These are phyloP conservation scores for Drosophila niveifrons DNA, from an alignment of 2,888 invertebrate genomes.

Conservation along the genomic window DNA sequence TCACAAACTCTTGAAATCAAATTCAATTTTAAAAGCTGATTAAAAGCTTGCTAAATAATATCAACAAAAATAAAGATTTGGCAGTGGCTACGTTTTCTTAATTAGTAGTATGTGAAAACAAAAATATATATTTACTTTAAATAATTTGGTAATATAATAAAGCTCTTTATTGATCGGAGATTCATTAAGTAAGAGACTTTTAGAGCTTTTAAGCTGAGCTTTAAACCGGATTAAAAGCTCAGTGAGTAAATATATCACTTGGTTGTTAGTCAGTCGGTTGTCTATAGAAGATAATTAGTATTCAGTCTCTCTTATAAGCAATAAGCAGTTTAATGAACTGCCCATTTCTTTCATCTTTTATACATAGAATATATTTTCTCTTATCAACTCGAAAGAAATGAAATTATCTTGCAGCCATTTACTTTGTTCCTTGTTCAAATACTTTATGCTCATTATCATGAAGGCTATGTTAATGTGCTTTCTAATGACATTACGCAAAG, in stretches of 20 bases:
- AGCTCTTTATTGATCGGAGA: no score
- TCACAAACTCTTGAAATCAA: background rate
- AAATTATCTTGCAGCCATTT: background rate
- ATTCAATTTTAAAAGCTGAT: background rate
- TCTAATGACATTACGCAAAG: slow-evolving; percentile 30
- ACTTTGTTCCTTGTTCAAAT: background rate
- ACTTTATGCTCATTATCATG: slow-evolving; percentile 37
- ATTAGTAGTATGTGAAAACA: no score
- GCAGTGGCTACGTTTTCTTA: background rate
- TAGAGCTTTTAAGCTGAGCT: no score
- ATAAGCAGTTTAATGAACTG: background rate
- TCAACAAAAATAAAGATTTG: background rate
- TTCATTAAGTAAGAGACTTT: no score
- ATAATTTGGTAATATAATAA: no score
- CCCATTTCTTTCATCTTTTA: background rate
- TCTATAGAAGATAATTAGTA: background rate
- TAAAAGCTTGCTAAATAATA: background rate
- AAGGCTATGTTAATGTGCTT: slow-evolving; percentile 29
- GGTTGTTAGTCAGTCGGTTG: background rate
- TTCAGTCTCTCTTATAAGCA: background rate
- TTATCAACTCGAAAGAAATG: background rate
- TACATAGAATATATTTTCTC: background rate
- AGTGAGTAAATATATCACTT: no score
- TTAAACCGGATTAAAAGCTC: no score
- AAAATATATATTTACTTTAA: accelerated